phyloP scores from a whole-genome alignment of 2,797 vertebrate genomes.

The Ispidina lecontei region DNA sequence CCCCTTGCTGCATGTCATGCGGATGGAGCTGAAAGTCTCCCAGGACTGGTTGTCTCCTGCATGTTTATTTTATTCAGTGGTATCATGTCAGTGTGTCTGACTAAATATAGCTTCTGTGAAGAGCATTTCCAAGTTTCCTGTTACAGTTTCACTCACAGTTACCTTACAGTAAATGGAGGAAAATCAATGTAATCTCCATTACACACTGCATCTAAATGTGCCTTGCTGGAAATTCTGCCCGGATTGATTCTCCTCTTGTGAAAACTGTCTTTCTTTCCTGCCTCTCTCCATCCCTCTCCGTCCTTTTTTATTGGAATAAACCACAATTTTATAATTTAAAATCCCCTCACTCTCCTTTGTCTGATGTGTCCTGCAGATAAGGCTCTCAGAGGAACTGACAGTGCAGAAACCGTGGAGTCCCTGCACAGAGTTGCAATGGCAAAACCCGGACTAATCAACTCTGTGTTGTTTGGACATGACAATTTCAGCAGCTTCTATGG shows the following conservation, averaged over 20 bases:
- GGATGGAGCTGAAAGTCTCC: conserved; percentile 60
- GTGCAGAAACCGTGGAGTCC: conserved; percentile 6
- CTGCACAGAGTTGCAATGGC: neutral
- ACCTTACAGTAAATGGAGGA: conserved; percentile 75
- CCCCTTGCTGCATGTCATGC: conserved; percentile 48
- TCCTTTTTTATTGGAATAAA: neutral
- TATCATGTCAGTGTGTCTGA: conserved; percentile 77
- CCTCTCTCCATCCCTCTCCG: neutral
- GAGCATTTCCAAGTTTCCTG: conserved; percentile 77
- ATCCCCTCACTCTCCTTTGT: neutral
- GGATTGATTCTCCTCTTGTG: neutral
- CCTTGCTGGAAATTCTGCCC: conserved; percentile 50
- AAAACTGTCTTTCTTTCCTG: neutral
- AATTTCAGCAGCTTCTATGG: neutral
- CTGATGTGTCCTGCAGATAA: conserved; percentile 7
- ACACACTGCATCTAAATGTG: neutral
- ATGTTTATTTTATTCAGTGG: conserved; percentile 79
- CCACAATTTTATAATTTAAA: neutral
- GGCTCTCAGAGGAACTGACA: neutral
- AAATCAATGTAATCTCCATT: conserved; percentile 74
- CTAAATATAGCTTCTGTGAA: conserved; percentile 79
- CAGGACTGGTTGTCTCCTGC: conserved; percentile 69
- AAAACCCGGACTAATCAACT: neutral
- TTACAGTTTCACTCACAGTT: conserved; percentile 72
- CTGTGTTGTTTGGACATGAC: neutral